Conservation (phyloP, 2,888 invertebrate species). For the Chaetogeoica ovagalla region DNA sequence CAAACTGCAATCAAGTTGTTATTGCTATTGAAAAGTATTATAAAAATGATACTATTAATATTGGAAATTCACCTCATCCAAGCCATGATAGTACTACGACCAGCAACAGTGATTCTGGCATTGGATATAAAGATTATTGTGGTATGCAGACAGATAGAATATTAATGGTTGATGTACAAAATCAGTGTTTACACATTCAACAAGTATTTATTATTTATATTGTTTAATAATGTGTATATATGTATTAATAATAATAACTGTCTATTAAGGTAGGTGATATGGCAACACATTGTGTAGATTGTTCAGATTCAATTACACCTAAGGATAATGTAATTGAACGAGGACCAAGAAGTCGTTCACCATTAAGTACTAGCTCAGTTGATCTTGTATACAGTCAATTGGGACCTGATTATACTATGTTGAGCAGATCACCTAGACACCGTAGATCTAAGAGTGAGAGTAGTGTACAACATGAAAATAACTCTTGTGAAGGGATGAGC, state of each 20-base stretch:
- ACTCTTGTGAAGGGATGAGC: constrained; percentile 63
- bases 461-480: constrained; percentile 41
- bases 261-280: constrained; percentile 44
- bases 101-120: constrained; percentile 93
- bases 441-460: constrained; percentile 48
- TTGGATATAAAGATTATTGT: constrained; percentile 89
- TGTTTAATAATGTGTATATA: background rate
- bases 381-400: constrained; percentile 54
- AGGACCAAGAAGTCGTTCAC: constrained; percentile 56
- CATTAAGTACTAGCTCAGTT: constrained; percentile 57
- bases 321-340: constrained; percentile 51
- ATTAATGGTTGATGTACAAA: constrained; percentile 72
- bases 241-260: background rate
- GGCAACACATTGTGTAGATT: constrained; percentile 47
- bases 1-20: constrained; percentile 71
- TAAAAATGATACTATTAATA: constrained; percentile 60
- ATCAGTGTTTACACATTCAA: constrained; percentile 58
- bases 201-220: constrained; percentile 48
- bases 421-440: constrained; percentile 19
- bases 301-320: constrained; percentile 62
- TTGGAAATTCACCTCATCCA: constrained; percentile 81
- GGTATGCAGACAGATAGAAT: constrained; percentile 81
- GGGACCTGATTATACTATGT: constrained; percentile 37
- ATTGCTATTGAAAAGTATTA: constrained; percentile 66
- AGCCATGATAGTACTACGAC: constrained; percentile 80